These are phyloP conservation scores for Cinclus cinclus DNA, from an alignment of 2,113 vertebrate genomes.

Conservation along the genomic window DNA sequence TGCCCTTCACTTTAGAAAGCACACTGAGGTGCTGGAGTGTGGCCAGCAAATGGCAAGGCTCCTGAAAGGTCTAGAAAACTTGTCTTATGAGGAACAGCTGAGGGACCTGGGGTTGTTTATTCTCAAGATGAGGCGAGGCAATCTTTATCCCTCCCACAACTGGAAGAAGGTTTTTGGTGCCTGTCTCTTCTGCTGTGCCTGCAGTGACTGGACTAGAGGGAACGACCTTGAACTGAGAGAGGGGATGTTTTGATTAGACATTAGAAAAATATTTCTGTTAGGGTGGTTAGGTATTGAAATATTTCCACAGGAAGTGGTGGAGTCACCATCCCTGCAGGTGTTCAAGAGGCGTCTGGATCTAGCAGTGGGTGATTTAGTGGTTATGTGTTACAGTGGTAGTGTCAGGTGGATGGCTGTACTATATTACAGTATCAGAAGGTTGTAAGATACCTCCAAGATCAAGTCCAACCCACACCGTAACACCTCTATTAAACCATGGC, in stretches of 20 bases:
- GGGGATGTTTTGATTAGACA: neutral
- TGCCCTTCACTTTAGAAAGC: neutral
- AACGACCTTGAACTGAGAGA: neutral
- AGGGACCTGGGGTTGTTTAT: neutral
- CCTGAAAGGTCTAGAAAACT: neutral
- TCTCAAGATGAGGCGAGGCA: neutral
- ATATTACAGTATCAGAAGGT: too few species aligned
- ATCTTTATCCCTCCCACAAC: neutral
- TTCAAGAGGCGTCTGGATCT: neutral
- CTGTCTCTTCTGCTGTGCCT: fast-evolving
- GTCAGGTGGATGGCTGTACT: too few species aligned
- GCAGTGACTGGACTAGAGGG: too few species aligned
- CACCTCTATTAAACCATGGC: too few species aligned
- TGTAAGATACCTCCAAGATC: too few species aligned
- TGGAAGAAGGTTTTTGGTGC: neutral
- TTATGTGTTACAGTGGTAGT: too few species aligned
- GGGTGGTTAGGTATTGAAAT: fast-evolving
- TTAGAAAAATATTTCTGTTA: neutral
- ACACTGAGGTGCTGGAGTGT: neutral
- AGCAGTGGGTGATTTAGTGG: neutral
- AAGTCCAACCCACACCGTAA: too few species aligned
- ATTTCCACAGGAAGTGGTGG: neutral
- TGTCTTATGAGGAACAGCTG: neutral
- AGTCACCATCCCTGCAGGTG: neutral
- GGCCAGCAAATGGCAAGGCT: neutral